These are phyloP conservation scores for Plecturocebus donacophilus DNA, from an alignment of 2,113 vertebrate species.

Conservation along the genomic window DNA sequence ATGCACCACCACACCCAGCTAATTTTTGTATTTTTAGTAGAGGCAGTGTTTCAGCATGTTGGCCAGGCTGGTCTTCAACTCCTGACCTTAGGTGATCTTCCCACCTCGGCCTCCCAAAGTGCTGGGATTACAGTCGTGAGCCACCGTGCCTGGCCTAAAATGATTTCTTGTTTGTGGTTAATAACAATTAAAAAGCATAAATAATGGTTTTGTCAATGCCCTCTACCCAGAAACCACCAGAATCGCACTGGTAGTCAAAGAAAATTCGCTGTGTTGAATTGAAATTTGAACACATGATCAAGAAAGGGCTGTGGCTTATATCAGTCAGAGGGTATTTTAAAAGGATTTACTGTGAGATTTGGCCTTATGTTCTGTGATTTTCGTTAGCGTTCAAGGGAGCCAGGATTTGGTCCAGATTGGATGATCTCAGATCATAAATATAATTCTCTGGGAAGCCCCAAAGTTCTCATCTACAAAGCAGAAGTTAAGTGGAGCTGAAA, in stretches of 20 bases:
- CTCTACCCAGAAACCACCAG: not conserved
- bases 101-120: too few relatives aligned
- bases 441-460: not conserved
- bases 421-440: not conserved
- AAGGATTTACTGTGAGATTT: not conserved
- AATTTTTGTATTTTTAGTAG: too few relatives aligned
- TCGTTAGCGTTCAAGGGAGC: not conserved
- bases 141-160: rapidly evolving
- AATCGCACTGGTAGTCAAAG: not conserved
- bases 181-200: not conserved
- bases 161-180: not conserved
- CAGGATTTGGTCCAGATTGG: not conserved
- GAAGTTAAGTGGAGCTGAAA: not conserved
- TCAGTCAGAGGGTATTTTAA: not conserved
- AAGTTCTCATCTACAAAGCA: not conserved
- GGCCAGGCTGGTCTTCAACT: too few relatives aligned
- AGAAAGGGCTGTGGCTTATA: not conserved
- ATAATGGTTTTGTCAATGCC: not conserved
- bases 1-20: too few relatives aligned
- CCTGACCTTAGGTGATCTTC: too few relatives aligned
- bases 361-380: not conserved
- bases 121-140: too few relatives aligned
- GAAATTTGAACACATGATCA: not conserved
- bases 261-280: not conserved
- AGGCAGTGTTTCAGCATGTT: too few relatives aligned